Evolutionary conservation across 2,797 vertebrate genomes (phyloP).

Genomic region (Chelmon rostratus): DNA sequence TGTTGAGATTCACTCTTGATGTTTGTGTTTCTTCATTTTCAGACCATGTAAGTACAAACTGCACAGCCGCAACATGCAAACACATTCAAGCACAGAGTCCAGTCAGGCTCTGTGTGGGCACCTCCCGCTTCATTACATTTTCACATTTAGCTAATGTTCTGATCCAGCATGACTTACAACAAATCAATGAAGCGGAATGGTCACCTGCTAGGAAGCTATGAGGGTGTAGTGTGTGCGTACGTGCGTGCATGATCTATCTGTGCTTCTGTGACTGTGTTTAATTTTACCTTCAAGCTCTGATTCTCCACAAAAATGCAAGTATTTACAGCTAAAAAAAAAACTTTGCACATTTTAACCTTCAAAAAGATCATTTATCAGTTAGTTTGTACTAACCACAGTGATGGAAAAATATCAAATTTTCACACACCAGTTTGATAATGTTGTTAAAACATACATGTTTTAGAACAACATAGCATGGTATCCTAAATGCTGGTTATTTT

Average conservation of each 20-base stretch:
- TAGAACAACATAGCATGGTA: neutral
- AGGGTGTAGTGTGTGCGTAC: neutral
- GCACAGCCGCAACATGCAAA: constrained; percentile 68
- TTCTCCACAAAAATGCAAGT: neutral
- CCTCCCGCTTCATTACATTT: constrained; percentile 63
- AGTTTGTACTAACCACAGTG: neutral
- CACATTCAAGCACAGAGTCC: constrained; percentile 28
- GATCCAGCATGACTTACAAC: constrained; percentile 34
- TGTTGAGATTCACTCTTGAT: constrained; percentile 24
- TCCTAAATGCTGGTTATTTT: neutral
- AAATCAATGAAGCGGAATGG: constrained; percentile 48
- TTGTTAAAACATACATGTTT: neutral
- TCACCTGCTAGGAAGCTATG: constrained; percentile 36
- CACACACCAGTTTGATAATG: neutral
- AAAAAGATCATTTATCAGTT: neutral
- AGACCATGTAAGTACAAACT: constrained; percentile 33
- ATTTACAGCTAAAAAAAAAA: neutral
- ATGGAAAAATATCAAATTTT: neutral
- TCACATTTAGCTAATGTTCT: constrained; percentile 68
- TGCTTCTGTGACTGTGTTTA: neutral
- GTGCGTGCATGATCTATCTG: neutral
- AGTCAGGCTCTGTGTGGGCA: constrained; percentile 14
- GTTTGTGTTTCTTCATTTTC: constrained; percentile 44
- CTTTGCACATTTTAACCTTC: constrained; percentile 3
- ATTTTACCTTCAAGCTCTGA: neutral